Conservation (phyloP, 1,140 invertebrate genomes). For the Hormaphis cornu region DNA sequence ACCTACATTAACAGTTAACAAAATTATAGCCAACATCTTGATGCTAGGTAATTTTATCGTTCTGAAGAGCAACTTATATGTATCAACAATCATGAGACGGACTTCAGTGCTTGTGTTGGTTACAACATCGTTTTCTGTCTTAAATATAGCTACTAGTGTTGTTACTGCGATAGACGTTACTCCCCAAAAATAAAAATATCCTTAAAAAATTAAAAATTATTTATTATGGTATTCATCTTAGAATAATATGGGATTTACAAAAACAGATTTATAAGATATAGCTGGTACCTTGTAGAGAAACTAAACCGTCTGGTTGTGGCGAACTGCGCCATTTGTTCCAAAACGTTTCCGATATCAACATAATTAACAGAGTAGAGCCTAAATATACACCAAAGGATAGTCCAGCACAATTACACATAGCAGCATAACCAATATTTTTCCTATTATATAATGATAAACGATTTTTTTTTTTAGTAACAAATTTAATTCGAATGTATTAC, state of each 20-base stretch:
- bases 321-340: conserved; percentile 79
- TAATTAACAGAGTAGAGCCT: conserved; percentile 93
- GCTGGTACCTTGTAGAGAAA: conserved; percentile 74
- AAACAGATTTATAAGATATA: neutral
- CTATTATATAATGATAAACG: conserved; percentile 40
- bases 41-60: conserved; percentile 79
- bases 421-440: conserved; percentile 93
- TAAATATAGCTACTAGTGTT: conserved; percentile 72
- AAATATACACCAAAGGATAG: conserved; percentile 97
- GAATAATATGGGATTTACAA: too few relatives aligned
- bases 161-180: conserved; percentile 83
- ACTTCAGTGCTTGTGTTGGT: conserved; percentile 42
- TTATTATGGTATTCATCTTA: too few relatives aligned
- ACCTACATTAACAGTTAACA: conserved; percentile 82
- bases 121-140: conserved; percentile 38
- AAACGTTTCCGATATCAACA: conserved; percentile 92
- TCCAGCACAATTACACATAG: conserved; percentile 96
- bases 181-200: conserved; percentile 93
- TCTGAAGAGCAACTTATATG: conserved; percentile 72
- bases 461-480: too few relatives aligned
- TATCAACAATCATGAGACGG: conserved; percentile 57
- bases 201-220: conserved; percentile 44
- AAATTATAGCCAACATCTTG: conserved; percentile 61
- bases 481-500: too few relatives aligned
- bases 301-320: conserved; percentile 58